Evolutionary conservation across 2,797 vertebrate species (phyloP).

Genomic region (Muraenolepis orangiensis): DNA sequence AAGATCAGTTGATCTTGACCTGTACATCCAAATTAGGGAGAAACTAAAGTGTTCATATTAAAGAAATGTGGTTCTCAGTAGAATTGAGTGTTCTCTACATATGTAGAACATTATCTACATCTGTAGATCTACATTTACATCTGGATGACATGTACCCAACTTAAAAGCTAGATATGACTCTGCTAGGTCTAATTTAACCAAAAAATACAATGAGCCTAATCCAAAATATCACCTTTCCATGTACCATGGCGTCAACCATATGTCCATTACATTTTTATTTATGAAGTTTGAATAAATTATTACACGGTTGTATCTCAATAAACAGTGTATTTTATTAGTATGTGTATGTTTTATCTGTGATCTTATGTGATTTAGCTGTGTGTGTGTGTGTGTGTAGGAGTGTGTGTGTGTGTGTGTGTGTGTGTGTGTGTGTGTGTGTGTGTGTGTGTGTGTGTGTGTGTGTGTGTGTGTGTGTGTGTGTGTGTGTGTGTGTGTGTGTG

Average conservation of each 20-base stretch:
- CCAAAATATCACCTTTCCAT: neutral
- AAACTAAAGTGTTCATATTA: too few relatives aligned
- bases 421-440: too few relatives aligned
- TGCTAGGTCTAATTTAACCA: neutral
- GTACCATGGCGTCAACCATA: neutral
- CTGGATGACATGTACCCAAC: neutral
- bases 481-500: too few relatives aligned
- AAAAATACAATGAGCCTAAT: neutral
- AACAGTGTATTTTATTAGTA: constrained; percentile 54
- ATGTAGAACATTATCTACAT: too few relatives aligned
- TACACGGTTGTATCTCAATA: constrained; percentile 57
- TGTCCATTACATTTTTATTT: constrained; percentile 50
- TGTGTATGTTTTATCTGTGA: neutral
- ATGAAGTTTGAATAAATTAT: constrained; percentile 70
- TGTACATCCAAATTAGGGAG: too few relatives aligned
- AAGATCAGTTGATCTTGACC: too few relatives aligned
- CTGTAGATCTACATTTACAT: too few relatives aligned
- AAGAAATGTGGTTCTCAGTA: neutral
- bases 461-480: too few relatives aligned
- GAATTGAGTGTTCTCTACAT: neutral
- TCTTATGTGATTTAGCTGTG: neutral
- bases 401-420: too few relatives aligned
- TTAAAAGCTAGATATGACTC: neutral
- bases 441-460: too few relatives aligned
- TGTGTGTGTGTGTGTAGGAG: too few relatives aligned